Evolutionary conservation across 2,113 vertebrate species (phyloP).

Genomic region (Etheostoma spectabile): DNA sequence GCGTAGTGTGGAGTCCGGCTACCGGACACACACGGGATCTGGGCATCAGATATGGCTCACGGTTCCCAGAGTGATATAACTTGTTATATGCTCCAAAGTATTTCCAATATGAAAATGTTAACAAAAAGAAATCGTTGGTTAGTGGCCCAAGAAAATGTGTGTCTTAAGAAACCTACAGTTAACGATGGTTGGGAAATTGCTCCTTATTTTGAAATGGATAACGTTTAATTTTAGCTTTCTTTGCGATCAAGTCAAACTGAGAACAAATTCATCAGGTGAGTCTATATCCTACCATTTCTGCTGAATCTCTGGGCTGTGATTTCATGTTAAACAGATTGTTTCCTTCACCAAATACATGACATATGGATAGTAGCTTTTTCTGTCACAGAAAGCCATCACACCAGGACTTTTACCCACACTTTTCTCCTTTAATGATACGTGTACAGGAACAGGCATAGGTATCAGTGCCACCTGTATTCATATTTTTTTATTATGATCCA

Average conservation of each 20-base stretch:
- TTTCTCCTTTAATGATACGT: not conserved
- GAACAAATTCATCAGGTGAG: conserved; percentile 7
- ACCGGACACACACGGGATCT: conserved; percentile 72
- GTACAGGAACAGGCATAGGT: not conserved
- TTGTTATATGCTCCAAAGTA: conserved; percentile 17
- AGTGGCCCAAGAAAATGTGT: not conserved
- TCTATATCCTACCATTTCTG: not conserved
- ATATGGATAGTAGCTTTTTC: conserved; percentile 6
- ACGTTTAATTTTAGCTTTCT: not conserved
- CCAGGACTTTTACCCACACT: not conserved
- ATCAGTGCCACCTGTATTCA: not conserved
- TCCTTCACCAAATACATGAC: conserved; percentile 9
- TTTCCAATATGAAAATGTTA: conserved; percentile 24
- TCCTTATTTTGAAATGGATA: conserved; percentile 1
- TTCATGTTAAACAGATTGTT: not conserved
- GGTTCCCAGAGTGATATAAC: conserved; percentile 36
- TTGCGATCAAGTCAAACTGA: not conserved
- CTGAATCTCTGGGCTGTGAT: not conserved
- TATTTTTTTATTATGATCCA: not conserved
- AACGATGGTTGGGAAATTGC: not conserved
- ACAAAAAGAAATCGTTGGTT: conserved; percentile 9
- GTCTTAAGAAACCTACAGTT: not conserved
- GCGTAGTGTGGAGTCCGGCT: conserved; percentile 61
- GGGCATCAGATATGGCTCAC: conserved; percentile 72
- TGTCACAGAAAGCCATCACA: not conserved